Base-by-base conservation (phyloP, 2,113 vertebrate genomes). In the Plotosus lineatus region DNA sequence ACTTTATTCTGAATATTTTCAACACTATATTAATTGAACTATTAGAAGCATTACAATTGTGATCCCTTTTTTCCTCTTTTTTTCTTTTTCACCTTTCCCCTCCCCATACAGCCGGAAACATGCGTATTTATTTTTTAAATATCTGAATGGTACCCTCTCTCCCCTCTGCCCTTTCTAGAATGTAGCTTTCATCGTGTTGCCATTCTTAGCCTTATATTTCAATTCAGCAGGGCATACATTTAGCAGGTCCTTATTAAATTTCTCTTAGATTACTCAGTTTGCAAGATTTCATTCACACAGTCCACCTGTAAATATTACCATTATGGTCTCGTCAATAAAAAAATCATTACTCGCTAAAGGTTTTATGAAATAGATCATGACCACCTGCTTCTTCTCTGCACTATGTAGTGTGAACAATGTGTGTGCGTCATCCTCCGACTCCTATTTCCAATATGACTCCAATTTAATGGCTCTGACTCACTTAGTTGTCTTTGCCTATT, bases 241-340 rank as follows among this genome's bases (percentile, higher is more conserved):
- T 53, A 69, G 50, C 40, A 58, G 28, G 28, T 77, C 60, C 73
- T 76, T 69, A 61, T 56, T 69, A 21, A 76, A 76, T 76, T 68
- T 76, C 60, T 55, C 6, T 68, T 42, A 56, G 72, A 76, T 82
- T 76, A 63, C 51, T 48, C 50, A 82, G 73, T 75, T 76, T 76
- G 55, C 55, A 75, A 76, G 80, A 76, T 82, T 82, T 76, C 73
- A 76, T 82, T 82, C 73, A 66, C 73, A 66, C 80, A 48, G 19
- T 56, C 51, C 69, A 63, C 48, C 73, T 69, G 80, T 76, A 82
- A 76, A 68, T 76, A 77, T 76, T 82, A 82, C 51, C 61, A 46
- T 55, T 26, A 38, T 56, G 61, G 80, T 82, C 61, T 68, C 63
- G 61, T 76, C 61, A 82, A 76, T 81, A 75, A 76, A 82, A 75